Evolutionary conservation across 2,888 invertebrate species (phyloP).

Genomic region (Coenonympha glycerion): DNA sequence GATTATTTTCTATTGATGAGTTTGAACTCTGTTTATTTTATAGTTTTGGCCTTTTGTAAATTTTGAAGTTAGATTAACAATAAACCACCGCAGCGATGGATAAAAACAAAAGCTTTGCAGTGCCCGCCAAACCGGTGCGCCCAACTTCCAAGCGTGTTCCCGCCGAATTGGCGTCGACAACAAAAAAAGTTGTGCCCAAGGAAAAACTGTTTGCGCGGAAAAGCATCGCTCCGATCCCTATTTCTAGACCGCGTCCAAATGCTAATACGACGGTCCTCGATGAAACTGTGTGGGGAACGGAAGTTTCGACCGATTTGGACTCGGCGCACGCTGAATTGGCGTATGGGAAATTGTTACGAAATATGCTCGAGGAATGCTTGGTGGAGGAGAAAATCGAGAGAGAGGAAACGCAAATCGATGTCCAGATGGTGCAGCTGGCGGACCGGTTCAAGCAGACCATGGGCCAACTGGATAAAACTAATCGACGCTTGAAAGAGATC

Average conservation of each 20-base stretch:
- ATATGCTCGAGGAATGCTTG: conserved; percentile 56
- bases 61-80: background rate
- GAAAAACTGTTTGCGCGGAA: background rate
- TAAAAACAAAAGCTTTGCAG: conserved; percentile 44
- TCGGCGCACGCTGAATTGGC: conserved; percentile 48
- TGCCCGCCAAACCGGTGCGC: conserved; percentile 36
- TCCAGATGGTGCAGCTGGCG: conserved; percentile 61
- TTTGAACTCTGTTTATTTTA: background rate
- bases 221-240: background rate
- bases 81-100: too few species aligned
- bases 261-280: conserved; percentile 35
- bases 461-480: conserved; percentile 63
- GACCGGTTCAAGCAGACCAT: conserved; percentile 64
- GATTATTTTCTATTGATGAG: background rate
- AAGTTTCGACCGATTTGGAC: conserved; percentile 43
- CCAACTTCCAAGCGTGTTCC: conserved; percentile 44
- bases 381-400: conserved; percentile 59
- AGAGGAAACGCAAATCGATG: conserved; percentile 58
- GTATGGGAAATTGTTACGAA: conserved; percentile 54
- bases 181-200: conserved; percentile 26
- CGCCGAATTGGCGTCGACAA: conserved; percentile 34
- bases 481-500: conserved; percentile 60
- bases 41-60: too few species aligned
- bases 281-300: conserved; percentile 39
- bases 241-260: conserved; percentile 31